phyloP scores from a whole-genome alignment of 2,113 vertebrate genomes.

The Caranx ignobilis region DNA sequence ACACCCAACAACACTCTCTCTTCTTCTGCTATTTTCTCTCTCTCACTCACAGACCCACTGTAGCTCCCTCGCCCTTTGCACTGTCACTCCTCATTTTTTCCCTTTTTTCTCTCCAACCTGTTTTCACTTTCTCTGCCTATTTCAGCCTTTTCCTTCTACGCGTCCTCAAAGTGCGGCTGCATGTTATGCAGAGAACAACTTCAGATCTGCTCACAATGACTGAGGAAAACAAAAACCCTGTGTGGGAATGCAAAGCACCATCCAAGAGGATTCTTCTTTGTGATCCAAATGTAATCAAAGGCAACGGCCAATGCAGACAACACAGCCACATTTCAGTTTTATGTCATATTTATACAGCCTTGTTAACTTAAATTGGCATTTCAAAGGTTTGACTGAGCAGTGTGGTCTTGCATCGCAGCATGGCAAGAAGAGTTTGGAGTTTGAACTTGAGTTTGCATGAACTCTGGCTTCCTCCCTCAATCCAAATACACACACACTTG shows the following conservation, averaged over 20 bases:
- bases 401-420: no score
- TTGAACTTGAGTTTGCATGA: no score
- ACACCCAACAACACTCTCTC: constrained; percentile 11
- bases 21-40: neutral
- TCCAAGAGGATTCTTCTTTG: neutral
- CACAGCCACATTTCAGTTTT: neutral
- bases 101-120: constrained; percentile 1
- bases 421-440: no score
- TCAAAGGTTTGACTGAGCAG: neutral
- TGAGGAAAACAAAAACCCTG: neutral
- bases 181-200: constrained; percentile 7
- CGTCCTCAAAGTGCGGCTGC: neutral
- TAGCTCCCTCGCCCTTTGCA: neutral
- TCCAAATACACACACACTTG: no score
- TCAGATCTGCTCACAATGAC: constrained; percentile 4
- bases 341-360: neutral
- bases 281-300: neutral
- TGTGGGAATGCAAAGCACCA: neutral
- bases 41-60: constrained; percentile 2
- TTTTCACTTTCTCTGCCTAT: constrained; percentile 26
- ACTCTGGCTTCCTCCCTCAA: no score
- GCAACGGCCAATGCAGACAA: neutral
- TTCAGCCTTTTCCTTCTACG: constrained; percentile 1
- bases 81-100: constrained; percentile 16
- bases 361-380: neutral